A percentile compares a stretch with the other conserved stretches of the same genome.
phyloP scores from a whole-genome alignment of 1,140 invertebrate species.

The Andricus grossulariae region DNA sequence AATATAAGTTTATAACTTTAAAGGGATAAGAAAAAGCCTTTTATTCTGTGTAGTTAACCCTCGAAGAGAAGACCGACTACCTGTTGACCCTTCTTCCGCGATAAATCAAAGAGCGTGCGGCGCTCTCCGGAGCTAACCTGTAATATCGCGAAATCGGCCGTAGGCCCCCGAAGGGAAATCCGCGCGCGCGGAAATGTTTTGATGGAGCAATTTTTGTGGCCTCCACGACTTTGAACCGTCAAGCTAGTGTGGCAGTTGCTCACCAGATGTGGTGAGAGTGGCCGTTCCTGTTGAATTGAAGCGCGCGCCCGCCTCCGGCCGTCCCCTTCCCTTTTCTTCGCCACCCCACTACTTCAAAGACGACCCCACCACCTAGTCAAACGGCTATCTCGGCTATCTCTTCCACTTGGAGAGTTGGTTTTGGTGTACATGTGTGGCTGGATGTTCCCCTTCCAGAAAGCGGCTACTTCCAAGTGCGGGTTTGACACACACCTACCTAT shows the following conservation, averaged over 20 bases:
- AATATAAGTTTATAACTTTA: no score
- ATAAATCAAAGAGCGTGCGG: constrained; percentile 25
- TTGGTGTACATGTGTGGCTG: constrained; percentile 52
- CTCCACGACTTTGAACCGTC: not conserved
- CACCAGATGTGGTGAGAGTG: constrained; percentile 71
- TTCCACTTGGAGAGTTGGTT: constrained; percentile 63
- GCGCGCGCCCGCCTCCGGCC: constrained; percentile 71
- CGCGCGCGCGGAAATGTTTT: constrained; percentile 7
- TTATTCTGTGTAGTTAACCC: constrained; percentile 7
- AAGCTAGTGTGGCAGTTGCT: constrained; percentile 62
- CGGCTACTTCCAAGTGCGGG: constrained; percentile 60
- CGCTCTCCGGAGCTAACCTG: constrained; percentile 9
- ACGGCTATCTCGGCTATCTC: constrained; percentile 64
- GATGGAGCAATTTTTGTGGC: not conserved
- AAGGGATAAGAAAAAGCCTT: not conserved
- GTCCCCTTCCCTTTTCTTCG: constrained; percentile 60
- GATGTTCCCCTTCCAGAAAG: constrained; percentile 53
- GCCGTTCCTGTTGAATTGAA: constrained; percentile 71
- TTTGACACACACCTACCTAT: constrained; percentile 59
- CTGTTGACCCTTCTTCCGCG: constrained; percentile 6
- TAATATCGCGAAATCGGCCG: constrained; percentile 13
- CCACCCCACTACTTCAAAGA: constrained; percentile 53
- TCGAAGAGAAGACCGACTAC: constrained; percentile 1
- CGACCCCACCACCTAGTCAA: constrained; percentile 50
- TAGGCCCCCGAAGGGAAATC: not conserved